These are phyloP conservation scores for Sminthurides aquaticus DNA, from an alignment of 2,888 invertebrate genomes.

Conservation along the genomic window DNA sequence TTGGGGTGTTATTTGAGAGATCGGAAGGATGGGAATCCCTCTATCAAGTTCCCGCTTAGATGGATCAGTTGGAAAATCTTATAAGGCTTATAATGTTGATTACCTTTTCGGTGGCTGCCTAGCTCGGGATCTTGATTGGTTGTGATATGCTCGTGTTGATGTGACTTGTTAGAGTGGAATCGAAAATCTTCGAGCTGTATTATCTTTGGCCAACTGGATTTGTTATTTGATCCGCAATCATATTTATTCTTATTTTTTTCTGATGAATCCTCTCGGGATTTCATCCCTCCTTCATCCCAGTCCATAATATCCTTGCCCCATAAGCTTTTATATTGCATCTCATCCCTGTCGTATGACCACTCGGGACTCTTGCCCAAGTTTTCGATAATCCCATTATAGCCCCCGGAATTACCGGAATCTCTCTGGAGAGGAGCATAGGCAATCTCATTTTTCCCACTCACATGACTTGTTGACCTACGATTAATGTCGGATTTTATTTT, in stretches of 20 bases:
- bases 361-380: not conserved
- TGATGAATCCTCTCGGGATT: not conserved
- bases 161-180: not conserved
- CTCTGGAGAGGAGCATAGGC: not conserved
- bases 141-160: not conserved
- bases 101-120: not conserved
- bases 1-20: no score
- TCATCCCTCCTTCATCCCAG: constrained; percentile 18
- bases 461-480: not conserved
- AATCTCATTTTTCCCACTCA: not conserved
- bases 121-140: constrained; percentile 2
- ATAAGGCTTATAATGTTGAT: no score
- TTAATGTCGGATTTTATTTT: not conserved
- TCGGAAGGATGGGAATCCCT: no score
- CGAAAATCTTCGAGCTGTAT: not conserved
- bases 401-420: not conserved
- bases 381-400: not conserved
- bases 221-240: not conserved
- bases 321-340: constrained; percentile 34
- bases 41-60: no score
- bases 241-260: not conserved
- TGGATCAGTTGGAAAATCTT: no score
- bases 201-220: not conserved
- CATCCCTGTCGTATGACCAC: constrained; percentile 23
- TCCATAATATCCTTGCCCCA: constrained; percentile 40